Evolutionary conservation across 2,888 invertebrate genomes (phyloP).

Genomic region (Pocota personata): DNA sequence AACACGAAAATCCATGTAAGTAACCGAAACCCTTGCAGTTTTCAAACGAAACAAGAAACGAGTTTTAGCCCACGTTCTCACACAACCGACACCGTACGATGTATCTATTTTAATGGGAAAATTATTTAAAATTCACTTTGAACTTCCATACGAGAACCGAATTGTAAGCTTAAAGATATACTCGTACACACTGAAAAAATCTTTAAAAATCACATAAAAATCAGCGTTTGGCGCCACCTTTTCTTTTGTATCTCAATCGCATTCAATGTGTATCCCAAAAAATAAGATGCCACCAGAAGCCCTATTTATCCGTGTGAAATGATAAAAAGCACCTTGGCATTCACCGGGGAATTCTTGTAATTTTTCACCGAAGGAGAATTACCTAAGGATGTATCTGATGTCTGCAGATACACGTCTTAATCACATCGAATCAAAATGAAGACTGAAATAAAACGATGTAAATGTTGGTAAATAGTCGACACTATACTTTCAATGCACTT

Average conservation of each 20-base stretch:
- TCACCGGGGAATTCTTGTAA: neutral
- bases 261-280: slow-evolving; percentile 42
- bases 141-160: neutral
- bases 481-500: neutral
- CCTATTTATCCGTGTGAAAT: slow-evolving; percentile 16
- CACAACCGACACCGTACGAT: neutral
- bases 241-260: slow-evolving; percentile 23
- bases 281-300: slow-evolving; percentile 21
- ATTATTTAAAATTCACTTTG: slow-evolving; percentile 37
- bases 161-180: slow-evolving; percentile 3
- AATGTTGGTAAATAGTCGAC: neutral
- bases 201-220: neutral
- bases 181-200: slow-evolving; percentile 15
- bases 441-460: slow-evolving; percentile 30
- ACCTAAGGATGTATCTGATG: slow-evolving; percentile 7
- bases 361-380: neutral
- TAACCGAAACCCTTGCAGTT: slow-evolving; percentile 50
- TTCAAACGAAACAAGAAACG: slow-evolving; percentile 22
- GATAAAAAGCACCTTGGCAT: slow-evolving; percentile 5
- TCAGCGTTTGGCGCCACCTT: slow-evolving; percentile 52
- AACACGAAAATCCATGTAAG: slow-evolving; percentile 24
- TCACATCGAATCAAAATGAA: slow-evolving; percentile 29
- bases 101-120: slow-evolving; percentile 46
- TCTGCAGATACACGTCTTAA: slow-evolving; percentile 47
- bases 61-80: slow-evolving; percentile 55